phyloP scores from a whole-genome alignment of 1,140 invertebrate genomes.

The Microvelia longipes region DNA sequence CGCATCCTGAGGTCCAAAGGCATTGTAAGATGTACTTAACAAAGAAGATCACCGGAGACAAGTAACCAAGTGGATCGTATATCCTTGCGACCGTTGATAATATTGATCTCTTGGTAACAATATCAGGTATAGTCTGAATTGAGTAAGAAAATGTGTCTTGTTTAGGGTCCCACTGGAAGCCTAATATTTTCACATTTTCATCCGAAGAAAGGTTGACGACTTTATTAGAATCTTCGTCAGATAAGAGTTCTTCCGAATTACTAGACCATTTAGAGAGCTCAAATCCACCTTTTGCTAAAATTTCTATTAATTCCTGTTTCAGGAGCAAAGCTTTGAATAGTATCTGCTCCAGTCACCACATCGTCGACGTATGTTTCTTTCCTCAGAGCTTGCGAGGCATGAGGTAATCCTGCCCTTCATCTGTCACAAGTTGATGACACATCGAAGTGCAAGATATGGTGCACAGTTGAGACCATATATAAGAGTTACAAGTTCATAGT shows the following conservation, averaged over 20 bases:
- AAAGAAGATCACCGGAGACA: background rate
- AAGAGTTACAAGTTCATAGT: slow-evolving; percentile 25
- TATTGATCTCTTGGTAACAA: background rate
- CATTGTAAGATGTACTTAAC: background rate
- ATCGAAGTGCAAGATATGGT: slow-evolving; percentile 25
- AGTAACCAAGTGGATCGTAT: background rate
- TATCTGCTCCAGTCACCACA: slow-evolving; percentile 25
- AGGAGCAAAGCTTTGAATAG: slow-evolving; percentile 14
- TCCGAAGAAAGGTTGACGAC: background rate
- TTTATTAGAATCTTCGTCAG: background rate
- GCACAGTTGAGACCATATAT: slow-evolving; percentile 26
- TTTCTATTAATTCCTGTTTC: slow-evolving; percentile 10
- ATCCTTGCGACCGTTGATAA: background rate
- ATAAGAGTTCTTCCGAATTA: slow-evolving; percentile 5
- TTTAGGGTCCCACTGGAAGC: slow-evolving; percentile 6
- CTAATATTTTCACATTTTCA: background rate
- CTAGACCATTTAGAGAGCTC: slow-evolving; percentile 16
- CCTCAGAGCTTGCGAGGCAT: slow-evolving; percentile 20
- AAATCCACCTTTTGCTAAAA: slow-evolving; percentile 17
- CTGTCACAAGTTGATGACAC: slow-evolving; percentile 25
- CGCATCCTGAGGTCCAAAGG: background rate
- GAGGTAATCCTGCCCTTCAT: slow-evolving; percentile 20
- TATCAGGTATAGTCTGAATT: background rate
- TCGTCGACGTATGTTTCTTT: slow-evolving; percentile 34
- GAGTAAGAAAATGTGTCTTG: background rate